Evolutionary conservation across 1,140 invertebrate species (phyloP).

Genomic region (Lepidurus couesii): DNA sequence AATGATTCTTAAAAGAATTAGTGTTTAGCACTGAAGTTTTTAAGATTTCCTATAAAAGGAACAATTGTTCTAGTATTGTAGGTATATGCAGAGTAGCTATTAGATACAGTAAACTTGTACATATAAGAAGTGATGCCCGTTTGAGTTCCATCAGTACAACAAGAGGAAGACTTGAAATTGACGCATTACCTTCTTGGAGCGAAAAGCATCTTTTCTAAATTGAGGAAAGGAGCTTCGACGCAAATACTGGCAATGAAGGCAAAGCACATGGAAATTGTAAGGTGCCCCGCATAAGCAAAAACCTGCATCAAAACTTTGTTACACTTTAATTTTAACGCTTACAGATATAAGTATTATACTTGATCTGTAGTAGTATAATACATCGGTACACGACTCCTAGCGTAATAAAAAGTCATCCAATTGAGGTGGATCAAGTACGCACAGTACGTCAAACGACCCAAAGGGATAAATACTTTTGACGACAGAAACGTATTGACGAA

Average conservation of each 20-base stretch:
- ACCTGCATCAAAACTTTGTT: conserved; percentile 20
- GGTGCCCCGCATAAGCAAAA: conserved; percentile 31
- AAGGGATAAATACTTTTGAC: conserved; percentile 60
- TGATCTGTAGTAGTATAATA: background rate
- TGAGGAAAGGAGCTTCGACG: conserved; percentile 36
- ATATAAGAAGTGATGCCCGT: too few relatives aligned
- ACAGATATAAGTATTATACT: background rate
- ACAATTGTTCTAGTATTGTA: too few relatives aligned
- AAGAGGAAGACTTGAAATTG: too few relatives aligned
- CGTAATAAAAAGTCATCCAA: conserved; percentile 6
- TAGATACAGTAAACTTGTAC: too few relatives aligned
- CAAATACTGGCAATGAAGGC: conserved; percentile 35
- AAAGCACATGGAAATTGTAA: conserved; percentile 32
- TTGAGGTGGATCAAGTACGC: conserved; percentile 55
- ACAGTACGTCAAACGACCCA: conserved; percentile 64
- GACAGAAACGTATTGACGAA: conserved; percentile 55
- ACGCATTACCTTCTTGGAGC: background rate
- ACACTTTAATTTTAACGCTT: background rate
- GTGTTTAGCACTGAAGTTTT: too few relatives aligned
- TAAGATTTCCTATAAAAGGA: too few relatives aligned
- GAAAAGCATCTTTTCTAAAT: conserved; percentile 34
- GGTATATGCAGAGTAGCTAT: too few relatives aligned
- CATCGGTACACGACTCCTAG: conserved; percentile 22
- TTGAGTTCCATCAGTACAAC: too few relatives aligned
- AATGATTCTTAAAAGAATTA: too few relatives aligned